Conservation (phyloP, 53 echinoderm and acorn worm species). For the Pentamera pediparva region DNA sequence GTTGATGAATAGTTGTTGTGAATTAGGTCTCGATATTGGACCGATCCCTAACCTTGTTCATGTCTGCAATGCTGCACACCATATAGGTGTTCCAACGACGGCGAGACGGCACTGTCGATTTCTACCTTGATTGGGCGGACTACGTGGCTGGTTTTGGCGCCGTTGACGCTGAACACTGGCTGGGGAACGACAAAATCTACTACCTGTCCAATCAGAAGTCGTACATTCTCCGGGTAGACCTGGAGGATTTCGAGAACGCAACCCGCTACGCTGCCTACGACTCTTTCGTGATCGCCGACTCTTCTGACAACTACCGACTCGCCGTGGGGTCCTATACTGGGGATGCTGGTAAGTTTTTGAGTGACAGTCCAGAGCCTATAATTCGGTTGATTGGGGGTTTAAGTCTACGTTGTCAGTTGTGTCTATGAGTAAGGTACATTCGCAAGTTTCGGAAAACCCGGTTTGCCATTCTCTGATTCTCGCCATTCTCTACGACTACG, state of each 20-base stretch:
- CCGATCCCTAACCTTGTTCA: no score
- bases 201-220: slow-evolving; percentile 51
- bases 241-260: slow-evolving; percentile 62
- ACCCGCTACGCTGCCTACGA: slow-evolving; percentile 53
- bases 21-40: no score
- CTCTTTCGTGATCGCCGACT: slow-evolving; percentile 53
- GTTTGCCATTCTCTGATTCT: no score
- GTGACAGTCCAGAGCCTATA: no score
- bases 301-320: slow-evolving; percentile 65
- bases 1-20: no score
- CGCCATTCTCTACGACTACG: no score
- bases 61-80: no score
- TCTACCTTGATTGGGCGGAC: slow-evolving; percentile 58
- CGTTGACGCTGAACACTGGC: slow-evolving; percentile 65
- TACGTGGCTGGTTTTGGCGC: slow-evolving; percentile 70
- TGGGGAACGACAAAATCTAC: slow-evolving; percentile 73
- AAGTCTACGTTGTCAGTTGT: no score
- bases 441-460: no score
- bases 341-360: not conserved
- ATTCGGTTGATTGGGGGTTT: no score
- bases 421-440: no score
- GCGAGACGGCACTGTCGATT: slow-evolving; percentile 60
- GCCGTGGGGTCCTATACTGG: slow-evolving; percentile 34
- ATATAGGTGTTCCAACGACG: slow-evolving; percentile 78
- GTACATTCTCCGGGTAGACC: slow-evolving; percentile 68